Evolutionary conservation across 1,140 invertebrate genomes (phyloP), one percentile per base, ranked within the genome.

Genomic region (Caenorhabditis tropicalis): DNA sequence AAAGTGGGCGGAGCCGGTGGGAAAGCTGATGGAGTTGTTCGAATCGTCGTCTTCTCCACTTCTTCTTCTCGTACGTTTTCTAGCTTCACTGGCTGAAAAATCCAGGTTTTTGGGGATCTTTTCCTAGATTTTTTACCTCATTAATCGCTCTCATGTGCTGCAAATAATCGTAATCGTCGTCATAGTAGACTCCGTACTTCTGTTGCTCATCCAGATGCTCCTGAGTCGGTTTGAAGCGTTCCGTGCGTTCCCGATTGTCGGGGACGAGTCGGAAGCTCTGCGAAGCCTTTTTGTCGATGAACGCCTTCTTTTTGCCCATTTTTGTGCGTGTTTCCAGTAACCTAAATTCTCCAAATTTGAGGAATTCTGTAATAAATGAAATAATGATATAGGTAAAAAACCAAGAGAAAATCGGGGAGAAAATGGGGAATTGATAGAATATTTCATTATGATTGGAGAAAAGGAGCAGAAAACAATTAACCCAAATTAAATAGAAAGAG

Each of bases 101-200:
- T n/a, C n/a, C 1, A 33, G n/a, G 36, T 58, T 10, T 43, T 24
- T 19, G 36, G 19, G 56, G 33, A 65, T 9, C 65, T 33, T 10
- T 33, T 39, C 7, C 7, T 49, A 49, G 29, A 27, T 65, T 15
- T 5, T 46, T 43, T 48, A 85, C 84, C 89, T 92, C 89, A 81
- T 91, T 89, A 4, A 91, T 90, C 88, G 95, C 94, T 89, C 94
- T 94, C 65, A 99, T 92, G 93, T 98, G 96, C 91, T 98, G 95
- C 85, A 98, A 92, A 90, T 99, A 99, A 91, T 98, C 94, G 91
- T 98, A 98, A 87, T 98, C 95, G 92, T 99, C 96, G 91, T 98
- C 96, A 92, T 94, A 98, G 91, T 95, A 97, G 80, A 98, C 94
- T n/a, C 96, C 96, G 94, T 94, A 98, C 92, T 97, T 96, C 33